Conservation (phyloP, 2,888 invertebrate genomes). For the Caenorhabditis sp. region DNA sequence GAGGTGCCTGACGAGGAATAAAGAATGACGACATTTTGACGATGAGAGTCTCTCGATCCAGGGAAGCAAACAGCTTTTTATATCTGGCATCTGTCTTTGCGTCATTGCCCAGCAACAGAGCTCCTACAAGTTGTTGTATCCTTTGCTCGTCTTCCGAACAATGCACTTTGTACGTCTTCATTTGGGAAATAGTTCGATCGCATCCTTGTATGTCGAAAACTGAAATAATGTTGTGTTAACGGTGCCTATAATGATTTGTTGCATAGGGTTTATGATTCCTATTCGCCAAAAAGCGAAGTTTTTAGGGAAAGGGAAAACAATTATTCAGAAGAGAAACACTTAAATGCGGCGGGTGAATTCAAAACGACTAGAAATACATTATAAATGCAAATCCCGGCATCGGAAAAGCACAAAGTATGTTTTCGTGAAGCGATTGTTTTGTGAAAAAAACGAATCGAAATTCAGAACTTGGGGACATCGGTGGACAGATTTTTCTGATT, state of each 20-base stretch:
- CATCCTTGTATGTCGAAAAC: conserved; percentile 11
- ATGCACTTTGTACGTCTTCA: conserved; percentile 13
- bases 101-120: conserved; percentile 44
- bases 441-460: too few species aligned
- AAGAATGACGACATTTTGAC: conserved; percentile 70
- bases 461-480: not conserved
- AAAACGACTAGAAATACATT: not conserved
- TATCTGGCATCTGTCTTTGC: conserved; percentile 44
- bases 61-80: conserved; percentile 37
- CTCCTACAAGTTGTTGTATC: conserved; percentile 45
- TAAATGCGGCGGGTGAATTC: too few species aligned
- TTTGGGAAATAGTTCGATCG: conserved; percentile 10
- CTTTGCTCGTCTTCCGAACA: conserved; percentile 26
- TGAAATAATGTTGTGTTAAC: not conserved
- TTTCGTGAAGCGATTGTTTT: not conserved
- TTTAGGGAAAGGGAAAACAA: not conserved
- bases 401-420: not conserved
- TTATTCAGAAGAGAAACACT: not conserved
- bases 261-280: too few species aligned
- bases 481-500: too few species aligned
- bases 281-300: too few species aligned
- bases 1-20: conserved; percentile 61
- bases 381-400: not conserved
- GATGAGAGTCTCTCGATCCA: conserved; percentile 63
- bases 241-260: not conserved